Evolutionary conservation across 2,888 invertebrate genomes (phyloP), one percentile per base, ranked within the genome.

Genomic region (Idaea straminata): DNA sequence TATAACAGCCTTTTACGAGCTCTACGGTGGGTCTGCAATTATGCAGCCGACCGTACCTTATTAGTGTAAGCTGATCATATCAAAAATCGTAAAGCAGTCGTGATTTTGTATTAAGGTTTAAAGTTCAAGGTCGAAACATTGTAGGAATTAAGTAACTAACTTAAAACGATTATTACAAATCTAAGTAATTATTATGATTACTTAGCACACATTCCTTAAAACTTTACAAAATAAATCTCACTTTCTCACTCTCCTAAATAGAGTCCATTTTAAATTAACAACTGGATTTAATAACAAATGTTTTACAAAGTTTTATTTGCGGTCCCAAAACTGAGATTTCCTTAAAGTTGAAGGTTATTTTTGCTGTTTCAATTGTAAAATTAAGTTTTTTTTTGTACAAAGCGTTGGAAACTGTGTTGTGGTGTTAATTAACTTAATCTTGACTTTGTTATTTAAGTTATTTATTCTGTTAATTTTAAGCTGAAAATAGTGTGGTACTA

Each of bases 301-400:
- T 38, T n/a, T 16, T 13, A 62, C 71, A 62, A 71, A 60, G 35
- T 62, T 71, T 62, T 15, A 0, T 59, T 16, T 68, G 57, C 63
- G 15, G 57, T 5, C 62, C 15, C 5, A n/a, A 2, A 35, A 58
- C n/a, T 58, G 59, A 61, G 16, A 60, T 36, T 62, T 60, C 60
- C 60, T 6, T 59, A 16, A 10, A 62, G 36, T 16, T 69, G 65
- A 61, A 69, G 62, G 57, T 47, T 10, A 60, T 13, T 5, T 47
- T 61, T 64, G 63, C 64, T 67, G 67, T 67, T n/a, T 16, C 13
- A 13, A 65, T 62, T 57, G 71, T 58, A 67, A 65, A 62, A 35
- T 10, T 59, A 69, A 62, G 34, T 67, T 66, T 65, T 66, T 64
- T 59, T 38, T 35, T 36, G 61, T 15, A 25, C 34, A 62, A 60